These are phyloP conservation scores for Alcis repandata DNA, from an alignment of 2,888 invertebrate species.

Conservation along the genomic window DNA sequence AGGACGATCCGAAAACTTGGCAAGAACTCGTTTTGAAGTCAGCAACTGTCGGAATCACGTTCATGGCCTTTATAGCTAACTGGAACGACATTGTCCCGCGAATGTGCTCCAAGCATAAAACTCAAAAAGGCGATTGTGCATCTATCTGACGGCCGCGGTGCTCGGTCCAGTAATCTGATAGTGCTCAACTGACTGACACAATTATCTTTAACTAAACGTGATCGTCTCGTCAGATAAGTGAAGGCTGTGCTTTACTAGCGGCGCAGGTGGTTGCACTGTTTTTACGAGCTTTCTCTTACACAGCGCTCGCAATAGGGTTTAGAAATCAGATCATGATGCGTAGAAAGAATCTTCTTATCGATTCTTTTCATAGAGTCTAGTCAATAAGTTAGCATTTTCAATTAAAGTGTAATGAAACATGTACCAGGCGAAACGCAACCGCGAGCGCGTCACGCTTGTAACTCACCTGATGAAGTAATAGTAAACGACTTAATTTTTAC, in stretches of 20 bases:
- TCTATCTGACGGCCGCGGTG: constrained; percentile 34
- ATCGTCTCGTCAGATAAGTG: constrained; percentile 25
- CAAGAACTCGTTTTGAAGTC: constrained; percentile 47
- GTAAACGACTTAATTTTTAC: too few species aligned
- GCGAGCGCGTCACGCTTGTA: too few species aligned
- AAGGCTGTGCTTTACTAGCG: constrained; percentile 15
- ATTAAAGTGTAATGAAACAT: too few species aligned
- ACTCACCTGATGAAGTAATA: too few species aligned
- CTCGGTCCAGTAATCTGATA: constrained; percentile 34
- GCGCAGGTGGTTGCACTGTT: constrained; percentile 20
- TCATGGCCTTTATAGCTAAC: constrained; percentile 26
- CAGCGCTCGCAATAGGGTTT: neutral
- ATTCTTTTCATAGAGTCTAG: neutral
- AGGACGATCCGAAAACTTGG: constrained; percentile 38
- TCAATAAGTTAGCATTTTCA: neutral
- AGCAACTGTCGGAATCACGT: constrained; percentile 32
- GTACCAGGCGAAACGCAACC: too few species aligned
- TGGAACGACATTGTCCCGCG: constrained; percentile 31
- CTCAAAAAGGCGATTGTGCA: constrained; percentile 38
- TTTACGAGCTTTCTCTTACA: constrained; percentile 16
- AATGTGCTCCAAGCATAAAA: constrained; percentile 40
- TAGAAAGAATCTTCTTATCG: neutral
- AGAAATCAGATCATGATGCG: constrained; percentile 10
- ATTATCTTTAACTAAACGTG: constrained; percentile 24
- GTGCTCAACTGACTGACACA: constrained; percentile 35